Evolutionary conservation across 1,140 invertebrate genomes (phyloP).

Genomic region (Caerostris extrusa): DNA sequence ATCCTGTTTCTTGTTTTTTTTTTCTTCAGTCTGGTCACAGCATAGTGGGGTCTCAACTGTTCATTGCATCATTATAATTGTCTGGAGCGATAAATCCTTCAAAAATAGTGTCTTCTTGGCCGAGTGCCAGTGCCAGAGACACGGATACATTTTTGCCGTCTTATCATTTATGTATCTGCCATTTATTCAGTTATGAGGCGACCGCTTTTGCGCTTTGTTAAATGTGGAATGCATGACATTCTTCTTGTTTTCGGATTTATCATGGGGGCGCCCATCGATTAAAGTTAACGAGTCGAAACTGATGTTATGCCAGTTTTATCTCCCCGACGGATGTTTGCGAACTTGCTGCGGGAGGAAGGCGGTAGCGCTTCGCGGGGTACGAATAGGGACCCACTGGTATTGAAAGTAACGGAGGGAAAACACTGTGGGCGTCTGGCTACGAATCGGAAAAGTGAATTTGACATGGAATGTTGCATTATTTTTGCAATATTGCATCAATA

Average conservation of each 20-base stretch:
- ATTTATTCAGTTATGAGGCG: slow-evolving; percentile 47
- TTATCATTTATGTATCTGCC: slow-evolving; percentile 51
- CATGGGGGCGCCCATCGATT: slow-evolving; percentile 29
- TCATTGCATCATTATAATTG: slow-evolving; percentile 43
- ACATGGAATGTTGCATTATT: too few species aligned
- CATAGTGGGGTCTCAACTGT: not conserved
- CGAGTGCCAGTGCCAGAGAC: not conserved
- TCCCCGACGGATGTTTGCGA: not conserved
- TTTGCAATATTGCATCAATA: too few species aligned
- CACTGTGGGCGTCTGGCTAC: too few species aligned
- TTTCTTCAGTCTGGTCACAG: not conserved
- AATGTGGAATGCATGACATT: slow-evolving; percentile 40
- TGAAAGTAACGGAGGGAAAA: too few species aligned
- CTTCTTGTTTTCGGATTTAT: slow-evolving; percentile 52
- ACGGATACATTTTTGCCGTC: slow-evolving; percentile 6
- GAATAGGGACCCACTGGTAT: not conserved
- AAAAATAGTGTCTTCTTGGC: slow-evolving; percentile 50
- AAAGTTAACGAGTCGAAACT: slow-evolving; percentile 44
- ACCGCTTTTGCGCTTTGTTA: slow-evolving; percentile 49
- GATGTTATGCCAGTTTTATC: slow-evolving; percentile 53
- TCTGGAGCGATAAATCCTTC: slow-evolving; percentile 27
- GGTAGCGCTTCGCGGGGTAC: not conserved
- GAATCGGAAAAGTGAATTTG: too few species aligned
- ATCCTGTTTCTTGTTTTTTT: not conserved
- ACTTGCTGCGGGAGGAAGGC: not conserved